phyloP scores from a whole-genome alignment of 2,888 invertebrate genomes.

The Dicyrtoma fusca region DNA sequence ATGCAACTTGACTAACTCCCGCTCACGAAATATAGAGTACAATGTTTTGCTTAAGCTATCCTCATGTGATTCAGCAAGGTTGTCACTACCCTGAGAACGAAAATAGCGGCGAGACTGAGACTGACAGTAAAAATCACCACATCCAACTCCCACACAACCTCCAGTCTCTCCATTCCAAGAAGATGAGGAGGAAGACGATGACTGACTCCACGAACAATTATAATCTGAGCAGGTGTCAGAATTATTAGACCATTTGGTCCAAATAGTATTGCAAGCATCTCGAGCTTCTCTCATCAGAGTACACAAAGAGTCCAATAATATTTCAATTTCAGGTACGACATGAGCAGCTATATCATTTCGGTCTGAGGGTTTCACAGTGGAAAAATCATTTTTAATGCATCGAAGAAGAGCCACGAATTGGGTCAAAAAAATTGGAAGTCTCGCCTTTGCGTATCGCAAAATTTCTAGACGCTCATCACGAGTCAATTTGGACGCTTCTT shows the following conservation, averaged over 20 bases:
- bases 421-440: constrained; percentile 69
- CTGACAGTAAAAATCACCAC: no score
- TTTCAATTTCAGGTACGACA: constrained; percentile 72
- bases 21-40: constrained; percentile 62
- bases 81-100: not conserved
- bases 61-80: not conserved
- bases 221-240: constrained; percentile 14
- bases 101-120: not conserved
- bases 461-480: constrained; percentile 70
- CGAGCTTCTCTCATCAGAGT: constrained; percentile 65
- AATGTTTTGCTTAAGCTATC: constrained; percentile 54
- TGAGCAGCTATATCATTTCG: constrained; percentile 68
- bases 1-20: constrained; percentile 65
- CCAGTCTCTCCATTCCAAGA: not conserved
- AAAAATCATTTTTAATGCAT: constrained; percentile 66
- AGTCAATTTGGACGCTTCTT: constrained; percentile 67
- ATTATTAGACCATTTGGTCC: constrained; percentile 48
- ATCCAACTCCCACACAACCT: not conserved
- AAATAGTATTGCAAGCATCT: constrained; percentile 54
- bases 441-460: constrained; percentile 68
- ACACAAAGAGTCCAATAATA: constrained; percentile 66
- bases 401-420: constrained; percentile 68
- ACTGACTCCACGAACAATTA: not conserved
- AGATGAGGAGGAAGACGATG: not conserved
- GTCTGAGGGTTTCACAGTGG: constrained; percentile 65